A percentile compares a stretch with the other conserved stretches of the same genome.
Conservation (phyloP, 1,140 invertebrate genomes). For the Trialeurodes vaporariorum region DNA sequence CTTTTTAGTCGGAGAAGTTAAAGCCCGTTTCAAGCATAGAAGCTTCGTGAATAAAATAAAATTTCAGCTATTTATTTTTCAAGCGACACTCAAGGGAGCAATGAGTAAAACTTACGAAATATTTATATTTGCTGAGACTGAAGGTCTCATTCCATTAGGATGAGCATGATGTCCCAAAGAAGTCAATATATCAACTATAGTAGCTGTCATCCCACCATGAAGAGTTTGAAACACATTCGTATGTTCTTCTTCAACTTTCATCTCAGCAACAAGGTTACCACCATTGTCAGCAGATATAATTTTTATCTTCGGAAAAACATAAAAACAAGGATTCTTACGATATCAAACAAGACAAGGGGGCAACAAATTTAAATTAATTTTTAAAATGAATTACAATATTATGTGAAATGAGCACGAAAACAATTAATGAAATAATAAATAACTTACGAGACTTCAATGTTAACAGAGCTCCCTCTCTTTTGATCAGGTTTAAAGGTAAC, state of each 20-base stretch:
- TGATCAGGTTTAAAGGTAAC: slow-evolving; percentile 39
- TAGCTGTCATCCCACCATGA: slow-evolving; percentile 72
- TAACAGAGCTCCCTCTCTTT: slow-evolving; percentile 51
- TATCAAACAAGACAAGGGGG: too few relatives aligned
- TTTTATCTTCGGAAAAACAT: neutral
- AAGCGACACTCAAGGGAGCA: too few relatives aligned
- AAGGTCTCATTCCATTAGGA: slow-evolving; percentile 45
- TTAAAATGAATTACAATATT: neutral
- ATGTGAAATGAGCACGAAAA: neutral
- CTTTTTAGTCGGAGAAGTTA: too few relatives aligned
- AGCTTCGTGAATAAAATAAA: too few relatives aligned
- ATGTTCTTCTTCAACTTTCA: slow-evolving; percentile 45
- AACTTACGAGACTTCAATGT: slow-evolving; percentile 55
- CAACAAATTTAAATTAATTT: neutral
- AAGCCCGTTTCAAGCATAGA: too few relatives aligned
- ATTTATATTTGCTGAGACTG: slow-evolving; percentile 56
- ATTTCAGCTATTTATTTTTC: too few relatives aligned
- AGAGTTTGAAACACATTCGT: slow-evolving; percentile 58
- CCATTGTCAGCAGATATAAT: neutral
- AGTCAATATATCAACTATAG: slow-evolving; percentile 69
- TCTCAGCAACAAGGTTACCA: neutral
- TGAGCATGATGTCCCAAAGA: slow-evolving; percentile 62
- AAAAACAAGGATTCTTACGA: neutral
- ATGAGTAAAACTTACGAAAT: slow-evolving; percentile 49
- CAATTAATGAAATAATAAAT: neutral